A percentile compares a stretch with the other conserved stretches of the same genome.
Conservation (phyloP, 2,797 vertebrate species). For the Coendou prehensilis region DNA sequence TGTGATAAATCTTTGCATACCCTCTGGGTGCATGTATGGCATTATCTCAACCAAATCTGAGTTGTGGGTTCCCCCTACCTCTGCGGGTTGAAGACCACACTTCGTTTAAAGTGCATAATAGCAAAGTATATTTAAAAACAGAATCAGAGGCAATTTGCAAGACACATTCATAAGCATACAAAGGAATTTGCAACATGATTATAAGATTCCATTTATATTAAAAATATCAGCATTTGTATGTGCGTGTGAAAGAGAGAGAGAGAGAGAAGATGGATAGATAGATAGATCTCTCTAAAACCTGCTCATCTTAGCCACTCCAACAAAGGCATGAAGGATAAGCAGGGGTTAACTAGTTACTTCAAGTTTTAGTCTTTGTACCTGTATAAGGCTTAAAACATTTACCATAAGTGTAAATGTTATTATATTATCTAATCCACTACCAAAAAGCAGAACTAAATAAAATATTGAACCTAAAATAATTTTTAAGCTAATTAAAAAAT, state of each 20-base stretch:
- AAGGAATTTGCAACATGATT: neutral
- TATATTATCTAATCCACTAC: conserved; percentile 12
- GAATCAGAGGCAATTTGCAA: conserved; percentile 22
- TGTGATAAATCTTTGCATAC: neutral
- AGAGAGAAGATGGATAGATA: neutral
- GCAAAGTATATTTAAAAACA: neutral
- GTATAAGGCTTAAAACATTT: neutral
- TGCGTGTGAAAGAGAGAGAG: neutral
- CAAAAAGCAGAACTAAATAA: neutral
- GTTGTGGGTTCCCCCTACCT: neutral
- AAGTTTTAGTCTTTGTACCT: neutral
- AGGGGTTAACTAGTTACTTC: neutral
- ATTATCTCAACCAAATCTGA: neutral
- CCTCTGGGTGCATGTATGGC: neutral
- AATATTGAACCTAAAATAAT: neutral
- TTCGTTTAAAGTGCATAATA: conserved; percentile 22
- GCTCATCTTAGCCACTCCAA: neutral
- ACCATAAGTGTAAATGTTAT: neutral
- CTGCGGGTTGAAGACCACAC: neutral
- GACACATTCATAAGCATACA: neutral
- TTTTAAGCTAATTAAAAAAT: conserved; percentile 47
- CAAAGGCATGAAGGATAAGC: neutral
- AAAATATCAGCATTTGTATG: conserved; percentile 10
- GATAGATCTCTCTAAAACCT: neutral
- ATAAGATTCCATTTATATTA: conserved; percentile 10